A percentile compares a stretch with the other conserved stretches of the same genome.
phyloP scores from a whole-genome alignment of 2,113 vertebrate species.

The Protobothrops mucrosquamatus region DNA sequence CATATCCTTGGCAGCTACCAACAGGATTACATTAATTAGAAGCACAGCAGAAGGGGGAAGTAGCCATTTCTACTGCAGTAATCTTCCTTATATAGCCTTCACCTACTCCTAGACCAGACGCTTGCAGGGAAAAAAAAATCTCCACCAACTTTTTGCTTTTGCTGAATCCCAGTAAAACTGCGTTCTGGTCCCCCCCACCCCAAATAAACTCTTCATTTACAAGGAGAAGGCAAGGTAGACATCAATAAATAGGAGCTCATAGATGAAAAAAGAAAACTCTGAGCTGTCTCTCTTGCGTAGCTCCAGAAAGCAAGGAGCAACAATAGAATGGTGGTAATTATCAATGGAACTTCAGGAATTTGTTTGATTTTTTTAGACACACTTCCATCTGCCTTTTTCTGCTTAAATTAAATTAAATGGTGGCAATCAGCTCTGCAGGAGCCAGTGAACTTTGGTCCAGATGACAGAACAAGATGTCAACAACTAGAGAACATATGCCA shows the following conservation, averaged over 20 bases:
- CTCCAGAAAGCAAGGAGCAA: neutral
- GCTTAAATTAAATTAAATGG: neutral
- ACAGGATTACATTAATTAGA: neutral
- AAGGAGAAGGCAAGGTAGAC: neutral
- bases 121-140: neutral
- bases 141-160: neutral
- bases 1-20: neutral
- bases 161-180: neutral
- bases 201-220: neutral
- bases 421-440: neutral
- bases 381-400: neutral
- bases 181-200: neutral
- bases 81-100: neutral
- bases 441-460: neutral
- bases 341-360: neutral
- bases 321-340: neutral
- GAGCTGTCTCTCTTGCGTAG: neutral
- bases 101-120: neutral
- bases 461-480: neutral
- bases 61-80: neutral
- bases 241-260: neutral
- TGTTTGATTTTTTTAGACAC: neutral
- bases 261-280: neutral
- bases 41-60: neutral
- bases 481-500: neutral